Conservation (phyloP, 2,888 invertebrate species). For the Acrobasis consociella region DNA sequence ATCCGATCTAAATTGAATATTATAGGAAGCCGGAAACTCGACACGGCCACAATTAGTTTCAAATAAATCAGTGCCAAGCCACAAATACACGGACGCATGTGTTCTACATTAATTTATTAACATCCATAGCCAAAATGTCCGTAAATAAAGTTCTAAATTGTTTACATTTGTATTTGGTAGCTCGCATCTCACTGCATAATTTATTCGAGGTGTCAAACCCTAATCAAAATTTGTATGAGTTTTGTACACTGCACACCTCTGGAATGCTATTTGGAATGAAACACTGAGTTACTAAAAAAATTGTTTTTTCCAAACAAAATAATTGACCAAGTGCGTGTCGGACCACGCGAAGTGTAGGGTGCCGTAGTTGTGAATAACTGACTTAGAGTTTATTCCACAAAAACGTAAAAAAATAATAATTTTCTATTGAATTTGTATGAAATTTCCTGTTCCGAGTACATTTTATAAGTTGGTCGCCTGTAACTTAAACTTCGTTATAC, state of each 20-base stretch:
- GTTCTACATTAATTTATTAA: constrained; percentile 8
- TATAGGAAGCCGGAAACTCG: background rate
- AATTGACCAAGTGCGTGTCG: too few relatives aligned
- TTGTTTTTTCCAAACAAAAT: too few relatives aligned
- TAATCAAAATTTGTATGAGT: background rate
- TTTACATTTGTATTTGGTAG: background rate
- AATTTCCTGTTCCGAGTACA: too few relatives aligned
- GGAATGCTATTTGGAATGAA: too few relatives aligned
- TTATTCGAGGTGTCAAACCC: background rate
- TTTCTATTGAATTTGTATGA: too few relatives aligned
- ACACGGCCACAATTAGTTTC: background rate
- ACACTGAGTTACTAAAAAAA: too few relatives aligned
- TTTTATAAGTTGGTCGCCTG: too few relatives aligned
- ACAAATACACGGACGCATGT: constrained; percentile 4
- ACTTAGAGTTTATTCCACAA: too few relatives aligned
- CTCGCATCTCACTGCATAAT: background rate
- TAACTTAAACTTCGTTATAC: too few relatives aligned
- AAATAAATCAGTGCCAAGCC: constrained; percentile 3
- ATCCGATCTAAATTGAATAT: background rate
- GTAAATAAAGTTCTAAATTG: background rate
- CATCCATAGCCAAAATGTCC: background rate
- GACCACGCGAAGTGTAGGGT: too few relatives aligned
- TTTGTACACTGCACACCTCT: background rate
- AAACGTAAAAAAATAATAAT: too few relatives aligned
- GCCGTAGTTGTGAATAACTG: too few relatives aligned